Evolutionary conservation across 2,888 invertebrate species (phyloP), one percentile per base, ranked within the genome.

Genomic region (Calliscelio sp.): DNA sequence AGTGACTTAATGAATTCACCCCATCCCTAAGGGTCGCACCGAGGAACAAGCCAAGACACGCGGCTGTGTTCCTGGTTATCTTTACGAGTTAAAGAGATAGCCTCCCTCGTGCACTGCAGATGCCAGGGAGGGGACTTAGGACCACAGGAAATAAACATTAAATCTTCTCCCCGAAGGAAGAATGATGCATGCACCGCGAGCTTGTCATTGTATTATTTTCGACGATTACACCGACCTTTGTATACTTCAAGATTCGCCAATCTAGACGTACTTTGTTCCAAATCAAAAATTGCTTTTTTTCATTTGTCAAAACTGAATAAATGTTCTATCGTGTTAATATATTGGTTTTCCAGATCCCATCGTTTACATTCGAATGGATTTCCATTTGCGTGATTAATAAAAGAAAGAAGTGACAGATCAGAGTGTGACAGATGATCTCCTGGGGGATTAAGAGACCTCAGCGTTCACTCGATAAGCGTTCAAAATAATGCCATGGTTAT

Each of bases 1-100:
- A 91, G 90, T 82, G 87, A 87, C 89, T 89, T 90, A 92, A 92
- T 92, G 92, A 92, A 92, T 90, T 92, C 91, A 90, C 86, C 87
- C 88, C 86, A 63, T 61, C 78, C 77, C 73, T 14, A 32, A 28
- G 28, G 35, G 44, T 41, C 25, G 73, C 82, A 46, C 80, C 84
- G 81, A 86, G 81, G 63, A 84, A 78, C 78, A 81, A 81, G 77
- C 85, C 82, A 82, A 86, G 86, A 88, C 86, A 85, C 85, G 85
- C 82, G 85, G 85, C 80, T 49, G 66, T 81, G 82, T 85, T 88
- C 87, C 88, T 81, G 88, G 89, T 91, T 92, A 91, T 91, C 91
- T 92, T 91, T 90, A 91, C 91, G 90, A 91, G 90, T 89, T 87
- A 86, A 85, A 89, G 88, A 91, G 91, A 90, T 91, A 90, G 88